These are phyloP conservation scores for Scarus forsteni DNA, from an alignment of 2,797 vertebrate genomes.

Conservation along the genomic window DNA sequence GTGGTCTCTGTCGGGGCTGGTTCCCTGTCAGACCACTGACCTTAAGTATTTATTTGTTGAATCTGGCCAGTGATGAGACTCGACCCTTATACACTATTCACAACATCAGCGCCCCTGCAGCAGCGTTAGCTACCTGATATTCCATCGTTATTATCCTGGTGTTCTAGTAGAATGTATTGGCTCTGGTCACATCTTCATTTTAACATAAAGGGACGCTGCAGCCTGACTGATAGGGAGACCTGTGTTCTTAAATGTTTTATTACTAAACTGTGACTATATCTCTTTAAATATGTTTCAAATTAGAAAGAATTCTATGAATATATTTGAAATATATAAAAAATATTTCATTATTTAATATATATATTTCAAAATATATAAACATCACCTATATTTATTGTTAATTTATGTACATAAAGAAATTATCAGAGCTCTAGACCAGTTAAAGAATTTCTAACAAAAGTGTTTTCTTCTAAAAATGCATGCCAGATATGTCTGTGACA, in stretches of 20 bases:
- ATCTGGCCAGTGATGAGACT: slow-evolving; percentile 21
- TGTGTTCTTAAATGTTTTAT: slow-evolving; percentile 83
- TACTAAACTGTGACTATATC: slow-evolving; percentile 88
- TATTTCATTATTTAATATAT: slow-evolving; percentile 85
- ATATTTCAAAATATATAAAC: slow-evolving; percentile 84
- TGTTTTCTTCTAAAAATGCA: slow-evolving; percentile 80
- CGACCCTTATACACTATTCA: slow-evolving; percentile 12
- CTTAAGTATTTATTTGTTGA: slow-evolving; percentile 49
- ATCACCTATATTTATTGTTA: slow-evolving; percentile 87
- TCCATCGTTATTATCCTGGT: slow-evolving; percentile 38
- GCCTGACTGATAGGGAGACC: slow-evolving; percentile 65
- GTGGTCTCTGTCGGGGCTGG: slow-evolving; percentile 78
- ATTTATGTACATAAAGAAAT: slow-evolving; percentile 85
- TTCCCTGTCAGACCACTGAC: slow-evolving; percentile 69
- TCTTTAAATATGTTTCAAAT: slow-evolving; percentile 83
- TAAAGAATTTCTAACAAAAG: slow-evolving; percentile 81
- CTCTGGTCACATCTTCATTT: slow-evolving; percentile 44
- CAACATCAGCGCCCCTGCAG: slow-evolving; percentile 27
- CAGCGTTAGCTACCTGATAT: slow-evolving; percentile 33
- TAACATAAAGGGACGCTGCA: slow-evolving; percentile 79
- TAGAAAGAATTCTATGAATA: slow-evolving; percentile 83
- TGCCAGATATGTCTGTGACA: slow-evolving; percentile 87
- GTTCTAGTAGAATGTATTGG: slow-evolving; percentile 71
- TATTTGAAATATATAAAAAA: slow-evolving; percentile 86
- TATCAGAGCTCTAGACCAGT: slow-evolving; percentile 83